These are phyloP conservation scores for Zosterops japonicus DNA, from an alignment of 2,113 vertebrate species.

Conservation along the genomic window DNA sequence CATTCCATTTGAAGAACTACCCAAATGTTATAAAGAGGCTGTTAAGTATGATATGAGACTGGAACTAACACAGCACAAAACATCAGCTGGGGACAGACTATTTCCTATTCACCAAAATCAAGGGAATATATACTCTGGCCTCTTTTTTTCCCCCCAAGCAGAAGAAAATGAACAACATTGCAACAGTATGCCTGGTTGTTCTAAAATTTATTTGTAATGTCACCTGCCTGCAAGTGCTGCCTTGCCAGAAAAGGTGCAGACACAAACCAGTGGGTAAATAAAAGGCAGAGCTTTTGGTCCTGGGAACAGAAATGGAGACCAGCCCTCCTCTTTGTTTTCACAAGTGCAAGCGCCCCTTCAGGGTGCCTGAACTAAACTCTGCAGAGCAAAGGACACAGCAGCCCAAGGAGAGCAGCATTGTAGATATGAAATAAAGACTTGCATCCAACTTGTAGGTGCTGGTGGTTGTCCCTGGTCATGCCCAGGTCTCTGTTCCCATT, in stretches of 20 bases:
- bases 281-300: neutral
- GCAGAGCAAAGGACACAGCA: neutral
- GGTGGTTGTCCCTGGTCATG: neutral
- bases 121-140: neutral
- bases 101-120: neutral
- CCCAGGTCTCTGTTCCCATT: neutral
- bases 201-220: neutral
- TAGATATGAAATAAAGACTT: neutral
- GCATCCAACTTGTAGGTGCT: neutral
- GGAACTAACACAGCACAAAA: neutral
- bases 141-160: rapidly evolving
- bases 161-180: neutral
- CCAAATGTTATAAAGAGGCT: neutral
- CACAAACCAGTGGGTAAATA: neutral
- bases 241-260: neutral
- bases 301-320: neutral
- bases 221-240: neutral
- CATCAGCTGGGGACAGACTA: neutral
- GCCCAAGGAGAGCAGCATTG: neutral
- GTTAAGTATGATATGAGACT: neutral
- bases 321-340: neutral
- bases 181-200: neutral
- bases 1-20: neutral
- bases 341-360: neutral
- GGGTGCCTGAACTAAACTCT: neutral